Conservation (phyloP, 2,888 invertebrate species). For the Galerucella nymphaeae region DNA sequence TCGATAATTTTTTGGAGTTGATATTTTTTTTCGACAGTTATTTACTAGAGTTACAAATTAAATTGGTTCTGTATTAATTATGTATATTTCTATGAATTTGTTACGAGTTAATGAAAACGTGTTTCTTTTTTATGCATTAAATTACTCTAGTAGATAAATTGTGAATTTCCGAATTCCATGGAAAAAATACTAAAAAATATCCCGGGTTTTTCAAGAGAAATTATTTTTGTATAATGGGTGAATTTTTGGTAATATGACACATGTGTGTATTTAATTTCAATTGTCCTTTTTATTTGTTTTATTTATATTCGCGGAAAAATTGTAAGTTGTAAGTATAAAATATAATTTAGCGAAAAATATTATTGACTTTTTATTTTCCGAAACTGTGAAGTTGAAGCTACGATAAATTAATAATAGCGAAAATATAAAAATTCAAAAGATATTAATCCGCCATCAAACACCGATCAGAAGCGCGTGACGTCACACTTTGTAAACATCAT, state of each 20-base stretch:
- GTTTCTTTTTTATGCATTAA: neutral
- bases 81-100: neutral
- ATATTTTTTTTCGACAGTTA: slow-evolving; percentile 10
- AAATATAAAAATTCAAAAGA: too few relatives aligned
- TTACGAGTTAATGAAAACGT: neutral
- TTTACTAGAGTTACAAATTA: neutral
- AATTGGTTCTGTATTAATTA: neutral
- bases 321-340: slow-evolving; percentile 23
- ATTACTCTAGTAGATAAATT: slow-evolving; percentile 20
- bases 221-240: slow-evolving; percentile 46
- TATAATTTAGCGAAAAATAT: slow-evolving; percentile 11
- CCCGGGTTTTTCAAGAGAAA: slow-evolving; percentile 33
- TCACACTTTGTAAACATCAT: too few relatives aligned
- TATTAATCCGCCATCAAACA: too few relatives aligned
- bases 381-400: too few relatives aligned
- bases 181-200: slow-evolving; percentile 23
- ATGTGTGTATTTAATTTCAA: slow-evolving; percentile 19
- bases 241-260: slow-evolving; percentile 23
- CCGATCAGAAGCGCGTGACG: too few relatives aligned
- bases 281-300: slow-evolving; percentile 16
- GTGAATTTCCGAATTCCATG: slow-evolving; percentile 31
- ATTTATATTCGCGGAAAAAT: slow-evolving; percentile 17
- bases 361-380: slow-evolving; percentile 1
- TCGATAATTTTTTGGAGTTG: slow-evolving; percentile 38
- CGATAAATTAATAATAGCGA: too few relatives aligned